phyloP scores from a whole-genome alignment of 1,140 invertebrate species.

The Pissodes strobi region DNA sequence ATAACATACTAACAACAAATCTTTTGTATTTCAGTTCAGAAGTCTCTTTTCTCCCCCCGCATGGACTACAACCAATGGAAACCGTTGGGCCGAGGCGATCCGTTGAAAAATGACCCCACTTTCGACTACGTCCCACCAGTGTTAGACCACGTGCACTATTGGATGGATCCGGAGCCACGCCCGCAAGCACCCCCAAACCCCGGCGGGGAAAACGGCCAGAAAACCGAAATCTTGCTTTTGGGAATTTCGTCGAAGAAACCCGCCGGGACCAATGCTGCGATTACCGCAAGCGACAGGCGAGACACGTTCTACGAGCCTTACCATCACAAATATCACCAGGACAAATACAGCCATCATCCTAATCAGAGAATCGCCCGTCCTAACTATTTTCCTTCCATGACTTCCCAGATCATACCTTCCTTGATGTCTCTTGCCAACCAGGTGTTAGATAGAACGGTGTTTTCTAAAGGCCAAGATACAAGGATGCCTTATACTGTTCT shows the following conservation, averaged over 20 bases:
- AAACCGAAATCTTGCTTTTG: constrained; percentile 69
- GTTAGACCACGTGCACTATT: constrained; percentile 75
- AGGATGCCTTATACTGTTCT: constrained; percentile 66
- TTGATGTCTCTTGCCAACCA: constrained; percentile 53
- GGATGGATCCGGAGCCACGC: constrained; percentile 61
- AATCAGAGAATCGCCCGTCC: constrained; percentile 48
- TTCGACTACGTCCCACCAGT: constrained; percentile 80
- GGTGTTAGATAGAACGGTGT: constrained; percentile 57
- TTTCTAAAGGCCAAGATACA: constrained; percentile 55
- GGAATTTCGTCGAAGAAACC: constrained; percentile 70
- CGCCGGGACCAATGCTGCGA: constrained; percentile 55
- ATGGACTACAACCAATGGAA: constrained; percentile 80
- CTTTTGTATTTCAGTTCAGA: constrained; percentile 33
- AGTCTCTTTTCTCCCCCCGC: constrained; percentile 64
- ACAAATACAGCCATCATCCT: constrained; percentile 47
- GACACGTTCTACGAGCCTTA: constrained; percentile 57
- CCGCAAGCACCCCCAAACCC: constrained; percentile 55
- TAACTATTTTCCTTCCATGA: constrained; percentile 37
- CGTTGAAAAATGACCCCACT: constrained; percentile 77
- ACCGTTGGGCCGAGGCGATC: constrained; percentile 74
- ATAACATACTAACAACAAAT: too few species aligned
- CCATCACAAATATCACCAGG: constrained; percentile 59
- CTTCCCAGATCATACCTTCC: constrained; percentile 46
- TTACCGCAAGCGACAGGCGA: constrained; percentile 48
- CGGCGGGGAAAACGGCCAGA: constrained; percentile 52